Base-by-base conservation (phyloP, 2,888 invertebrate species). In the Pseudolycoriella hygida region DNA sequence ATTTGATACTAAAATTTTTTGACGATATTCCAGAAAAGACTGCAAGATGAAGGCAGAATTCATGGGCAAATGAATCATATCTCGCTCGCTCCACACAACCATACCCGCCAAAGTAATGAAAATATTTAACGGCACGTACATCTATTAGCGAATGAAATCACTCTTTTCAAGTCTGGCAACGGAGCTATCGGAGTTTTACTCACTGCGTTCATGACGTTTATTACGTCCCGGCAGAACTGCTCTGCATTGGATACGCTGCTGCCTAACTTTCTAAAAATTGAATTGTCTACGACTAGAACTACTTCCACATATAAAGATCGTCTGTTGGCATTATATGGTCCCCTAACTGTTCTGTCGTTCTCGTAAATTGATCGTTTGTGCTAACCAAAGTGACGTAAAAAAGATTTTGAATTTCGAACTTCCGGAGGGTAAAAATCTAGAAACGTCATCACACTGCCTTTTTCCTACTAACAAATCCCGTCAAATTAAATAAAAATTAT, bases 41-140 rank as follows among this genome's bases (percentile, higher is more conserved):
- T 82, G 82, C 48, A 98, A 72, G 0, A 96, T 96, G 20, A 71
- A 74, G 63, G 94, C 93, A 12, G 90, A 89, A 58, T 93, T 81
- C 48, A 75, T 67, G 1, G 80, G 78, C 50, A 97, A 72, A 18
- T 70, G 68, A 52, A 96, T 89, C 64, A 85, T 82, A 62, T 97
- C 89, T 43, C 72, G 66, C 55, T 89, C 86, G 12, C 76, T 82
- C 98, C 97, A 98, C 34, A 96, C 86, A 49, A 92, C 93, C 18
- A 96, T 88, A 20, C 94, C 96, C n/a, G 96, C 90, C 53, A 98
- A 68, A 0, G 90, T 89, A 59, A 98, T 80, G 67, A 87, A 94
- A 59, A 98, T 93, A 68, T 96, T 94, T 48, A 98, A 67, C 0
- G 92, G 93, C 37, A 85, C 77, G 65, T 92, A 98, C 5, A 97